Evolutionary conservation across 2,113 vertebrate species (phyloP).

Genomic region (Lucifuga dentata): DNA sequence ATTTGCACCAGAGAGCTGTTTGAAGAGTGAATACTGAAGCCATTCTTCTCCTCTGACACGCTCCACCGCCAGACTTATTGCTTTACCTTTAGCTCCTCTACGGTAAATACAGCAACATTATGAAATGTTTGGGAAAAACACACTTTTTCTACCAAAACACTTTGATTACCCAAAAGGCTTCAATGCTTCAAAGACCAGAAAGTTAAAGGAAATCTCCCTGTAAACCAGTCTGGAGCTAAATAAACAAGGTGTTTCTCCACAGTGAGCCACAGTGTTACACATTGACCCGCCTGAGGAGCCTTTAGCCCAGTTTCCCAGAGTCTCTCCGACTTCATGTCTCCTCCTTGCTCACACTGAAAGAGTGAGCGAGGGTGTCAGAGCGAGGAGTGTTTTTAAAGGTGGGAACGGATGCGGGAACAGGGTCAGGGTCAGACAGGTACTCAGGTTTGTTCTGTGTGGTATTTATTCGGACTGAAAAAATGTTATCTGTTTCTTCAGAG

Average conservation of each 20-base stretch:
- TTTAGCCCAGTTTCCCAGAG: slow-evolving; percentile 59
- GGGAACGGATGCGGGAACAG: slow-evolving; percentile 25
- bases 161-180: slow-evolving; percentile 19
- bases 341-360: neutral
- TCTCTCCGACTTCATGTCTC: slow-evolving; percentile 53
- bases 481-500: too few species aligned
- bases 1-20: neutral
- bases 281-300: slow-evolving; percentile 60
- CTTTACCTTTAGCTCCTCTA: neutral
- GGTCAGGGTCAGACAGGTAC: slow-evolving; percentile 31
- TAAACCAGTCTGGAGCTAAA: slow-evolving; percentile 50
- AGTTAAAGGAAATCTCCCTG: slow-evolving; percentile 52
- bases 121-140: slow-evolving; percentile 3
- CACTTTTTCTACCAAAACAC: slow-evolving; percentile 2
- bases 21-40: slow-evolving; percentile 5
- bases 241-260: slow-evolving; percentile 72
- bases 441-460: neutral
- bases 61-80: neutral
- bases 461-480: slow-evolving; percentile 14
- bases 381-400: neutral
- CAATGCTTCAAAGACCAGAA: slow-evolving; percentile 19
- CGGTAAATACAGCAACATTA: neutral
- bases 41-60: neutral
- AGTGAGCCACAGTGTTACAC: slow-evolving; percentile 69
- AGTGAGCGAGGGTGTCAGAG: slow-evolving; percentile 12